Evolutionary conservation across 1,140 invertebrate species (phyloP).

Genomic region (Pachyrhynchus sulphureomaculatus): DNA sequence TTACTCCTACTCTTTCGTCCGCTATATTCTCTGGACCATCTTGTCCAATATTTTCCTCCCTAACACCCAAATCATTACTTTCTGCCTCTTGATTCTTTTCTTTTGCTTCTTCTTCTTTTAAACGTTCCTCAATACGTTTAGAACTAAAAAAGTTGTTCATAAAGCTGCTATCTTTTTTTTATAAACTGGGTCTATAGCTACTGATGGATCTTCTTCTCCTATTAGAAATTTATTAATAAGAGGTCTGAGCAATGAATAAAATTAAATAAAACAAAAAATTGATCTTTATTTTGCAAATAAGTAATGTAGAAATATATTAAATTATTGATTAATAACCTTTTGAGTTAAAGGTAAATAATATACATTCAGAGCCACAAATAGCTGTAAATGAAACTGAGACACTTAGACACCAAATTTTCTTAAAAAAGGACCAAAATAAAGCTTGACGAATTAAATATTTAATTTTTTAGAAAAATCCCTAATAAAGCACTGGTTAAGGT

Average conservation of each 20-base stretch:
- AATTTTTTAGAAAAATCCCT: too few relatives aligned
- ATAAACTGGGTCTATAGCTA: conserved; percentile 30
- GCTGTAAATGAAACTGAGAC: not conserved
- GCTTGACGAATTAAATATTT: too few relatives aligned
- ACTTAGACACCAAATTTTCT: too few relatives aligned
- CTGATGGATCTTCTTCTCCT: conserved; percentile 28
- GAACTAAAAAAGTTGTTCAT: conserved; percentile 32
- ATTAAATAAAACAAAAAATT: too few relatives aligned
- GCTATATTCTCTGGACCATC: too few relatives aligned
- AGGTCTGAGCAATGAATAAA: not conserved
- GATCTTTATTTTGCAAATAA: too few relatives aligned
- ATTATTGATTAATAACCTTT: too few relatives aligned
- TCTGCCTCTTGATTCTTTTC: conserved; percentile 6
- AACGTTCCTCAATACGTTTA: conserved; percentile 19
- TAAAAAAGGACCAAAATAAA: too few relatives aligned
- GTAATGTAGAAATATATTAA: too few relatives aligned
- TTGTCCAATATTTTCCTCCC: not conserved
- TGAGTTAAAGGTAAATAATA: too few relatives aligned
- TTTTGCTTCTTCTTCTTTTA: conserved; percentile 26
- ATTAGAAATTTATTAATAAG: not conserved
- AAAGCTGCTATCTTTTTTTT: conserved; percentile 30
- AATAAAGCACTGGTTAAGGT: too few relatives aligned
- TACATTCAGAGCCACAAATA: not conserved
- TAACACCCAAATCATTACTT: not conserved
- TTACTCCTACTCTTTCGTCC: too few relatives aligned